Evolutionary conservation across 1,140 invertebrate genomes (phyloP).

Genomic region (Marisa cornuarietis): DNA sequence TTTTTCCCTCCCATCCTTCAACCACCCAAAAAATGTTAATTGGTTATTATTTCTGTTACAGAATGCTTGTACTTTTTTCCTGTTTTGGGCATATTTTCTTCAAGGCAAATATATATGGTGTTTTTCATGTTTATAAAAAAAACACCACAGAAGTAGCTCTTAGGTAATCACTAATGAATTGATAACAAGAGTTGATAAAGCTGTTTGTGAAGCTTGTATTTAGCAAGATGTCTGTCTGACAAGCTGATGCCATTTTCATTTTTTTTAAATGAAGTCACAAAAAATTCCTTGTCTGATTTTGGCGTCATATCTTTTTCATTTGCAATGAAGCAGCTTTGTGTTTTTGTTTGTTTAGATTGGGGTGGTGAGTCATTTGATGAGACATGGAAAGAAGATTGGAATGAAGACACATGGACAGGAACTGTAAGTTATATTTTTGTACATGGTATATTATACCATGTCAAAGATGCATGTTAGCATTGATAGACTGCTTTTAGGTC

Average conservation of each 20-base stretch:
- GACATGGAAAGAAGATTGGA: conserved; percentile 73
- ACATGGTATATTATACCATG: not conserved
- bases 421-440: conserved; percentile 68
- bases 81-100: too few species aligned
- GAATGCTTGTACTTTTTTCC: too few species aligned
- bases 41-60: too few species aligned
- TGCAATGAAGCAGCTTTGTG: not conserved
- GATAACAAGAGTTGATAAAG: too few species aligned
- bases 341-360: conserved; percentile 12
- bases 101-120: too few species aligned
- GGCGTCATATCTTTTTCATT: not conserved
- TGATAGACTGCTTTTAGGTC: not conserved
- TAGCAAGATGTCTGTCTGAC: not conserved
- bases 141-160: too few species aligned
- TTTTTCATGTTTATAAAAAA: too few species aligned
- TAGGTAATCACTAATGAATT: too few species aligned
- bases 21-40: too few species aligned
- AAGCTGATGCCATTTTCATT: not conserved
- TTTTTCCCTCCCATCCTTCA: too few species aligned
- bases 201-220: not conserved
- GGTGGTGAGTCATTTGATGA: conserved; percentile 5
- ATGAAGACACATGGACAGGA: conserved; percentile 93
- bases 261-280: not conserved
- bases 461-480: too few species aligned
- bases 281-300: not conserved